Percentiles rank a stretch among this genome's conserved stretches.
phyloP scores from a whole-genome alignment of 2,797 vertebrate genomes.

The Parotocinclus haroldoi region DNA sequence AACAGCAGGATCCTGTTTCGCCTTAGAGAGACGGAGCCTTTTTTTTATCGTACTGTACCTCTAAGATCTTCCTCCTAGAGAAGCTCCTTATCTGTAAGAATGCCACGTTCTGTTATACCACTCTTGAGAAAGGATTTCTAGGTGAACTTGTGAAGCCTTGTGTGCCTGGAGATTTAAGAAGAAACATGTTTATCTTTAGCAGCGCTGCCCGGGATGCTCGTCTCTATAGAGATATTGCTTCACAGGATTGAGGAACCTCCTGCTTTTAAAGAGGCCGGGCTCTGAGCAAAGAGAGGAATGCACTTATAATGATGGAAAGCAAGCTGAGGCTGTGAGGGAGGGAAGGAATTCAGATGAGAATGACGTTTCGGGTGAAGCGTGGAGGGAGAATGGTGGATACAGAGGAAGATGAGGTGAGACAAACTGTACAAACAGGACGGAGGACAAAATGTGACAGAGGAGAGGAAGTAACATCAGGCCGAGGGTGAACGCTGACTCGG shows the following conservation, averaged over 20 bases:
- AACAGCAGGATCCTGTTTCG: neutral
- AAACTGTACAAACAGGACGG: neutral
- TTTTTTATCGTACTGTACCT: neutral
- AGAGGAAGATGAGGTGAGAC: neutral
- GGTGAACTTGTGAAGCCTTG: neutral
- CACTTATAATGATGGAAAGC: slow-evolving; percentile 70
- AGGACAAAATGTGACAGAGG: neutral
- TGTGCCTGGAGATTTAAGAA: slow-evolving; percentile 4
- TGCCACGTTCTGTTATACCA: no score
- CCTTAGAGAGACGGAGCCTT: neutral
- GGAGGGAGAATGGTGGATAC: no score
- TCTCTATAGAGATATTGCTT: slow-evolving; percentile 11
- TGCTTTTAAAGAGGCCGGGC: slow-evolving; percentile 58
- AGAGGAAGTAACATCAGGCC: slow-evolving; percentile 53
- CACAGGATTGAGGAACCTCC: slow-evolving; percentile 57
- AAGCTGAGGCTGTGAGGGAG: slow-evolving; percentile 36
- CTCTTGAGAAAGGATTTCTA: no score
- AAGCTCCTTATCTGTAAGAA: slow-evolving; percentile 2
- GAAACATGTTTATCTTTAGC: slow-evolving; percentile 10
- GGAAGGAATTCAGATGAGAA: neutral
- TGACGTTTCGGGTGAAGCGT: neutral
- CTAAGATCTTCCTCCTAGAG: no score
- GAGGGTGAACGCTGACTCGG: slow-evolving; percentile 53
- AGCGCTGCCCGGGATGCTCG: neutral
- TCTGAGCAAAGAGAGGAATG: slow-evolving; percentile 65